A percentile compares a stretch with the other conserved stretches of the same genome.
phyloP scores from a whole-genome alignment of 2,113 vertebrate species.

The Barbus barbus region DNA sequence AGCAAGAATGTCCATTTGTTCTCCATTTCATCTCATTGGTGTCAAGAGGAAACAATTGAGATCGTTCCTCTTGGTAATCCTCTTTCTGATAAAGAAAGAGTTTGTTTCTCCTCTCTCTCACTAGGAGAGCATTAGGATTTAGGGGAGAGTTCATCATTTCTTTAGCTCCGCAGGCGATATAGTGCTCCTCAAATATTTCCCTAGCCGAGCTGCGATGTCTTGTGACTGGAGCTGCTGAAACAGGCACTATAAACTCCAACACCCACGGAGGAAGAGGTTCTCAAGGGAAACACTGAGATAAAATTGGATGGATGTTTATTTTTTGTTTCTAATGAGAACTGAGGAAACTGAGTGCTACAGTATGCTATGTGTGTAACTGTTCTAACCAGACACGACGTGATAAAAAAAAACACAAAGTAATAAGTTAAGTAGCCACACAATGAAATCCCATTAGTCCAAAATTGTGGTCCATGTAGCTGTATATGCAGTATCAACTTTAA shows the following conservation, averaged over 20 bases:
- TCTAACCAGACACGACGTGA: not conserved
- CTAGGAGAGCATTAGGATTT: constrained; percentile 9
- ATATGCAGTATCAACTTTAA: no score
- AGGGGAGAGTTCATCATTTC: not conserved
- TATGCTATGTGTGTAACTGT: not conserved
- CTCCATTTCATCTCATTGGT: not conserved
- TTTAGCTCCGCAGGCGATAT: not conserved
- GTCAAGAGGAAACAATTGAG: not conserved
- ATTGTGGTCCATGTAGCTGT: no score
- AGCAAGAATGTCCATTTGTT: not conserved
- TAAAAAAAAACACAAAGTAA: not conserved
- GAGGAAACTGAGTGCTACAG: not conserved
- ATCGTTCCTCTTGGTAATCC: not conserved
- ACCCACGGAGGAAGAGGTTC: not conserved
- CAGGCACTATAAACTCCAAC: not conserved
- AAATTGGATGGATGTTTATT: constrained; percentile 14
- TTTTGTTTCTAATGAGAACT: not conserved
- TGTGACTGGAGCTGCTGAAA: not conserved
- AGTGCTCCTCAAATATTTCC: constrained; percentile 17
- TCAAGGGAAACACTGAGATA: constrained; percentile 2
- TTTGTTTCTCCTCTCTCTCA: not conserved
- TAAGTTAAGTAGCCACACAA: not conserved
- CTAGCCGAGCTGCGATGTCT: not conserved
- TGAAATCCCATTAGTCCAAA: not conserved
- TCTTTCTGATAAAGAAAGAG: no score